A percentile compares a stretch with the other conserved stretches of the same genome.
These are phyloP conservation scores for Sebastes hopkinsi DNA, from an alignment of 2,797 vertebrate species.

Conservation along the genomic window DNA sequence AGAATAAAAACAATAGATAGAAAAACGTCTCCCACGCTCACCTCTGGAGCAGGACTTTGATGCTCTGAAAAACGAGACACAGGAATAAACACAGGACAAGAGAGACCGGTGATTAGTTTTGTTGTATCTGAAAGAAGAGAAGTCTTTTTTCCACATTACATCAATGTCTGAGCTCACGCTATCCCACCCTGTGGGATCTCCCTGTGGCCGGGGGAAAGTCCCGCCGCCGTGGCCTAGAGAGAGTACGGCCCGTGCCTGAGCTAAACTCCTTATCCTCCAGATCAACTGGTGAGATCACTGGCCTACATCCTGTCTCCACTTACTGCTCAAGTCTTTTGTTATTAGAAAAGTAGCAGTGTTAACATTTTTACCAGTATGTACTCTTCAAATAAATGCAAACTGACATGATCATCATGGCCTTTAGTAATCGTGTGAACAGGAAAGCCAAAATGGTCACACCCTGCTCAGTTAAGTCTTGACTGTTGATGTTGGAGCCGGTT, in stretches of 20 bases:
- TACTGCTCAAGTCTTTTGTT: slow-evolving; percentile 38
- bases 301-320: slow-evolving; percentile 67
- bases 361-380: background rate
- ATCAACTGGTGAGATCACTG: slow-evolving; percentile 66
- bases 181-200: slow-evolving; percentile 73
- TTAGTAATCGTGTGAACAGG: background rate
- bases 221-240: slow-evolving; percentile 52
- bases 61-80: slow-evolving; percentile 76
- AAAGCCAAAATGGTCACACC: slow-evolving; percentile 25
- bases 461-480: slow-evolving; percentile 3
- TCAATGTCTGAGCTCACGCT: slow-evolving; percentile 77
- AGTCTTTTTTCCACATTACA: slow-evolving; percentile 81
- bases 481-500: slow-evolving; percentile 7
- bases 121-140: slow-evolving; percentile 49
- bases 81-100: slow-evolving; percentile 50
- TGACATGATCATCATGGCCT: background rate
- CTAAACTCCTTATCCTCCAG: slow-evolving; percentile 62
- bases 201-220: slow-evolving; percentile 80
- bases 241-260: slow-evolving; percentile 37
- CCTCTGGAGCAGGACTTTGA: slow-evolving; percentile 84
- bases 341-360: background rate
- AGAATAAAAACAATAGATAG: slow-evolving; percentile 18
- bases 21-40: slow-evolving; percentile 65
- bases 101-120: slow-evolving; percentile 67
- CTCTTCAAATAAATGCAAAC: background rate